Percentiles rank a stretch among this genome's conserved stretches.
Conservation (phyloP, 2,888 invertebrate species). For the Rotaria sp. region DNA sequence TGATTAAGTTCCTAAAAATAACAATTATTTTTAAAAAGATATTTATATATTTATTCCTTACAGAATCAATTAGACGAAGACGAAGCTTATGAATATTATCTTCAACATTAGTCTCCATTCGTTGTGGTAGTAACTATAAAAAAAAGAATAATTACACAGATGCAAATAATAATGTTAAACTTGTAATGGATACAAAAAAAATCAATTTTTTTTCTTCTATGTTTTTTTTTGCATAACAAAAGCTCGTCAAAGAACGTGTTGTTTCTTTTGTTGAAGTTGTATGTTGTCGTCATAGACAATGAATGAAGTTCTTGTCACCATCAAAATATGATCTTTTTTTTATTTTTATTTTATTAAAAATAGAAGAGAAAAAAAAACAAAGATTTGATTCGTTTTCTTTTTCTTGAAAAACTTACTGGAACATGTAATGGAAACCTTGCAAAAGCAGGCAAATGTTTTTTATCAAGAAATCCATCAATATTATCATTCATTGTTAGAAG, state of each 20-base stretch:
- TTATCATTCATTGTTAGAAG: background rate
- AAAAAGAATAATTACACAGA: background rate
- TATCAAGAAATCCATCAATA: background rate
- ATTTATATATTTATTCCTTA: background rate
- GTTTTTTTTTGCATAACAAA: background rate
- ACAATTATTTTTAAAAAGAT: background rate
- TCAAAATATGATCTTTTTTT: background rate
- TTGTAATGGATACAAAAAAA: background rate
- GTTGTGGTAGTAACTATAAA: background rate
- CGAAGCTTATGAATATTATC: slow-evolving; percentile 26
- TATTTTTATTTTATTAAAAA: background rate
- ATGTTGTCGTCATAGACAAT: background rate
- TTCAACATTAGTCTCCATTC: slow-evolving; percentile 19
- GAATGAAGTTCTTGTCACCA: background rate
- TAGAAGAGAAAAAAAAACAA: background rate
- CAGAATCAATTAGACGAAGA: slow-evolving; percentile 17
- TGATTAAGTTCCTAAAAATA: background rate
- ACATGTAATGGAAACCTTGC: background rate
- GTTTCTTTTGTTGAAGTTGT: background rate
- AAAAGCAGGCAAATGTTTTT: background rate
- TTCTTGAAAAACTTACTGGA: background rate
- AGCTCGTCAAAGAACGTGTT: background rate
- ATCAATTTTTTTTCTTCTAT: background rate
- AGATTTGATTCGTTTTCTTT: no score
- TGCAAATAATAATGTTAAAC: background rate